These are phyloP conservation scores for Prochilodus magdalenae DNA, from an alignment of 2,113 vertebrate genomes.

Conservation along the genomic window DNA sequence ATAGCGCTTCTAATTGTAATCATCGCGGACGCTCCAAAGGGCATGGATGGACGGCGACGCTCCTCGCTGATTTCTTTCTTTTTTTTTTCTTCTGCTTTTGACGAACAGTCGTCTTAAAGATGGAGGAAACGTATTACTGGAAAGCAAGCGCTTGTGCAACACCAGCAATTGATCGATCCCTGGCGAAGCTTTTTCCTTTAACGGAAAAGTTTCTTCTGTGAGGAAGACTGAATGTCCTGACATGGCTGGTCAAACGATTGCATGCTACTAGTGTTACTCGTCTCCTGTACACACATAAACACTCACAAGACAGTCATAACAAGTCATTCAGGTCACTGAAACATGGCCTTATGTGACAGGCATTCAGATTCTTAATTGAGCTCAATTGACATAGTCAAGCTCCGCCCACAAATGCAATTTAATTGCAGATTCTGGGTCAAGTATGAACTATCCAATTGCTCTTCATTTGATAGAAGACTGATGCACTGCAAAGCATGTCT, in stretches of 20 bases:
- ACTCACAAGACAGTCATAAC: background rate
- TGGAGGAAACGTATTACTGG: background rate
- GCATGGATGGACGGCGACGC: constrained; percentile 68
- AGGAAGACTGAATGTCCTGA: constrained; percentile 10
- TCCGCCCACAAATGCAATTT: background rate
- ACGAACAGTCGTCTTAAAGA: constrained; percentile 38
- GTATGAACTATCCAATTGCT: no score
- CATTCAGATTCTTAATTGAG: no score
- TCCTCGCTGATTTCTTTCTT: constrained; percentile 39
- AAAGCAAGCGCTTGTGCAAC: background rate
- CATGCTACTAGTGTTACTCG: background rate
- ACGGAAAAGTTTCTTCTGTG: no score
- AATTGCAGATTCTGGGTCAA: no score
- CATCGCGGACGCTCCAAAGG: constrained; percentile 62
- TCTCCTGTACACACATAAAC: background rate
- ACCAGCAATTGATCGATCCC: background rate
- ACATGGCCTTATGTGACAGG: constrained; percentile 13
- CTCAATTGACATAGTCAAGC: background rate
- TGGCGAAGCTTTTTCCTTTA: no score
- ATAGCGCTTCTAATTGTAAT: constrained; percentile 67
- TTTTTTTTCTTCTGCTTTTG: no score
- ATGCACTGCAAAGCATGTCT: no score
- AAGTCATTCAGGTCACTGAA: constrained; percentile 3
- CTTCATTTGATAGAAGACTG: no score
- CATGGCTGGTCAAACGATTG: background rate